These are phyloP conservation scores for Moxostoma hubbsi DNA, from an alignment of 2,797 vertebrate species.

Conservation along the genomic window DNA sequence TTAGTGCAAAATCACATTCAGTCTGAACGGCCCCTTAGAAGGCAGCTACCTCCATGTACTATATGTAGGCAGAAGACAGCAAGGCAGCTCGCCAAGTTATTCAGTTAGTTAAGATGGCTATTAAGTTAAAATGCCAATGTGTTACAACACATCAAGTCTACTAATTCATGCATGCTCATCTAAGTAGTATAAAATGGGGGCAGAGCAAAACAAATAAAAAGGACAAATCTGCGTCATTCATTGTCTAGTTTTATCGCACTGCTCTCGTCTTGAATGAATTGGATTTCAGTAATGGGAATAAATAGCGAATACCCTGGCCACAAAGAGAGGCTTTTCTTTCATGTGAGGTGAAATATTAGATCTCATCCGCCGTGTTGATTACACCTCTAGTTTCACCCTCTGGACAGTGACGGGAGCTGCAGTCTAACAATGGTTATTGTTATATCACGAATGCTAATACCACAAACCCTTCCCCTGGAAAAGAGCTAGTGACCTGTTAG, in stretches of 20 bases:
- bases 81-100: neutral
- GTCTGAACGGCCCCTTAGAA: too few relatives aligned
- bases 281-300: slow-evolving; percentile 34
- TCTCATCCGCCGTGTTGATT: slow-evolving; percentile 24
- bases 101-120: neutral
- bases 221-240: slow-evolving; percentile 32
- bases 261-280: slow-evolving; percentile 25
- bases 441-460: slow-evolving; percentile 27
- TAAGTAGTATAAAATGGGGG: neutral
- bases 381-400: slow-evolving; percentile 37
- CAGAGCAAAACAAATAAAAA: slow-evolving; percentile 2
- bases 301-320: slow-evolving; percentile 12
- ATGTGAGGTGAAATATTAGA: slow-evolving; percentile 37
- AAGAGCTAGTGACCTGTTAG: slow-evolving; percentile 12
- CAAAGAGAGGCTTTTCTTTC: slow-evolving; percentile 35
- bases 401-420: slow-evolving; percentile 30
- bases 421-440: slow-evolving; percentile 15
- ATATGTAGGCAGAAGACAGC: neutral
- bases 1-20: too few relatives aligned
- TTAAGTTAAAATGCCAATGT: neutral
- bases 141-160: neutral
- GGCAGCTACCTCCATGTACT: too few relatives aligned
- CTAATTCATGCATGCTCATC: neutral
- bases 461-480: slow-evolving; percentile 23
- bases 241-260: slow-evolving; percentile 19